Evolutionary conservation across 1,140 invertebrate genomes (phyloP).

Genomic region (Latrodectus geometricus): DNA sequence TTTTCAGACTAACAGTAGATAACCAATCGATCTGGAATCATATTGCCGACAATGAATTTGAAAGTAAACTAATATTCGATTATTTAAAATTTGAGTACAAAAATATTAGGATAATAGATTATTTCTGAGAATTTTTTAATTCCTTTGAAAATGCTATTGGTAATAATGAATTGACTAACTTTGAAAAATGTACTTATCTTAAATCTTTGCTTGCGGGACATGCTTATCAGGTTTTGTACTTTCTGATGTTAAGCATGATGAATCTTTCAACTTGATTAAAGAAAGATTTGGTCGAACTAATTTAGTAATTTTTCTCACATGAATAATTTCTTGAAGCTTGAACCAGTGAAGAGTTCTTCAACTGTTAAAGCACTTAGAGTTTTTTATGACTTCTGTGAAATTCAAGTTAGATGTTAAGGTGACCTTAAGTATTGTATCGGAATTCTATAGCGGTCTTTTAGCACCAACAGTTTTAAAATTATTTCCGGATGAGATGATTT

Average conservation of each 20-base stretch:
- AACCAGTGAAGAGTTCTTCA: not conserved
- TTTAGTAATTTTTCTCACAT: not conserved
- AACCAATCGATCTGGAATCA: not conserved
- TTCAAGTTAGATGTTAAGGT: not conserved
- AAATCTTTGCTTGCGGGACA: not conserved
- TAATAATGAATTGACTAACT: not conserved
- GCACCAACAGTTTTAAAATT: not conserved
- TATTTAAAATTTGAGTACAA: not conserved
- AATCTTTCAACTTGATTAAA: not conserved
- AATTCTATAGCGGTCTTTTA: too few relatives aligned
- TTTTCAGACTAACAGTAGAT: too few relatives aligned
- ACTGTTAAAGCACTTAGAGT: not conserved
- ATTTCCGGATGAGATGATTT: not conserved
- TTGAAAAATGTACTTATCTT: not conserved
- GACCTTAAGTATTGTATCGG: not conserved
- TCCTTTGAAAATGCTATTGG: not conserved
- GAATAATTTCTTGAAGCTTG: not conserved
- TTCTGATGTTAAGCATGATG: not conserved
- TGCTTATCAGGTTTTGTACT: not conserved
- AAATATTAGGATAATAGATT: not conserved
- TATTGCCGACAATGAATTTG: not conserved
- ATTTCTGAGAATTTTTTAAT: not conserved
- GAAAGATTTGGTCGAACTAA: not conserved
- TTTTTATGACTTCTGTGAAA: not conserved
- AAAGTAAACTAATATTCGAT: not conserved